A percentile compares a stretch with the other conserved stretches of the same genome.
These are phyloP conservation scores for Tupaia tana DNA, from an alignment of 2,113 vertebrate species.

Conservation along the genomic window DNA sequence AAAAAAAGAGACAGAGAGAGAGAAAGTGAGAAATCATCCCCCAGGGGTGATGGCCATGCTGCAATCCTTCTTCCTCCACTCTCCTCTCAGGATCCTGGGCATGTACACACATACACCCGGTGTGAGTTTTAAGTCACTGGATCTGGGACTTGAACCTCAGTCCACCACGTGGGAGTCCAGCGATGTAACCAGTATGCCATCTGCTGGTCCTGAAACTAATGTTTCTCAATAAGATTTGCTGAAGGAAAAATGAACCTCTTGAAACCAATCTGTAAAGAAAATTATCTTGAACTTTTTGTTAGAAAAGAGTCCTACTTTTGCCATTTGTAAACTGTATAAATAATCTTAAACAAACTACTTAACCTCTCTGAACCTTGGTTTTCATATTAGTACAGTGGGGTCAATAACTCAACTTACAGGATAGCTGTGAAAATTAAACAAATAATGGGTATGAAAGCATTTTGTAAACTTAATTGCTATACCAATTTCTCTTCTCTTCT, in stretches of 20 bases:
- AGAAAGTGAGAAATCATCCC: too few species aligned
- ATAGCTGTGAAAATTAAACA: background rate
- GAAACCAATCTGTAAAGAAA: background rate
- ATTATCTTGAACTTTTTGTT: background rate
- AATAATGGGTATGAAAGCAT: background rate
- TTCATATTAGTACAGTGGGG: background rate
- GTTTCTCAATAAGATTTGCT: background rate
- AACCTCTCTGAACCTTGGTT: background rate
- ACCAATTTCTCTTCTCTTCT: background rate
- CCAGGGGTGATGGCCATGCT: too few species aligned
- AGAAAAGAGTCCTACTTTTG: background rate
- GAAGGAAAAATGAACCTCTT: background rate
- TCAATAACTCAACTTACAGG: background rate
- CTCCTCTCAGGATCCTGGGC: too few species aligned
- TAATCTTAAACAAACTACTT: background rate
- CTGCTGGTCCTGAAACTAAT: background rate
- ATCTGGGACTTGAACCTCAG: too few species aligned
- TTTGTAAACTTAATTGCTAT: background rate
- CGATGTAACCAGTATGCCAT: too few species aligned
- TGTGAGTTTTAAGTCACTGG: too few species aligned
- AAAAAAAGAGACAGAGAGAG: too few species aligned
- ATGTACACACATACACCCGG: too few species aligned
- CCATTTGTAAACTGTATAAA: background rate
- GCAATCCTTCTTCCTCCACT: too few species aligned
- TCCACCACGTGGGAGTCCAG: too few species aligned